Conservation (phyloP, 2,888 invertebrate genomes). For the Tridacna crocea region DNA sequence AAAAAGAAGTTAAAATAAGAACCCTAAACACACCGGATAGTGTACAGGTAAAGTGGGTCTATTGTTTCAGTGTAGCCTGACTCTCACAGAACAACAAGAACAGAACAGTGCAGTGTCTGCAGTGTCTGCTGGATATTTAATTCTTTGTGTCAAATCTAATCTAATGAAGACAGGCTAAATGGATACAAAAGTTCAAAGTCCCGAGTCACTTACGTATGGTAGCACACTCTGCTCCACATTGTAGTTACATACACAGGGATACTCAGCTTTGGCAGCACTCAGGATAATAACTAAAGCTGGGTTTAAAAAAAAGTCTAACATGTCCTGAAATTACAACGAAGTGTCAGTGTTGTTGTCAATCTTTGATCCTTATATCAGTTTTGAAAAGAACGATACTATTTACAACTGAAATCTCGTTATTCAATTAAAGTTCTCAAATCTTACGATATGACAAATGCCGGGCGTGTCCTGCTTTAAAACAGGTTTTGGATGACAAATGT, state of each 20-base stretch:
- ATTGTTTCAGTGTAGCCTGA: no score
- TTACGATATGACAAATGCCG: neutral
- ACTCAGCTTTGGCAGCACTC: neutral
- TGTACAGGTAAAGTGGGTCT: no score
- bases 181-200: no score
- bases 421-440: neutral
- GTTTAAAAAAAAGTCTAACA: neutral
- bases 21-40: no score
- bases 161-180: no score
- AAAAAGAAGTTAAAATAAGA: no score
- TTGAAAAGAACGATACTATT: neutral
- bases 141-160: no score
- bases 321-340: neutral
- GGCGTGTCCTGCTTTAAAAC: neutral
- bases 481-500: neutral
- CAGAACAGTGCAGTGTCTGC: no score
- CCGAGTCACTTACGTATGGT: neutral
- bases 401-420: neutral
- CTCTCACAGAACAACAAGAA: no score
- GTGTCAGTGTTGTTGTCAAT: neutral
- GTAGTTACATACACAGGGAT: constrained; percentile 12
- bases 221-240: constrained; percentile 19
- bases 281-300: neutral
- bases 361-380: neutral
- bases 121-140: no score